phyloP scores from a whole-genome alignment of 2,113 vertebrate species.

The Furnarius figulus region DNA sequence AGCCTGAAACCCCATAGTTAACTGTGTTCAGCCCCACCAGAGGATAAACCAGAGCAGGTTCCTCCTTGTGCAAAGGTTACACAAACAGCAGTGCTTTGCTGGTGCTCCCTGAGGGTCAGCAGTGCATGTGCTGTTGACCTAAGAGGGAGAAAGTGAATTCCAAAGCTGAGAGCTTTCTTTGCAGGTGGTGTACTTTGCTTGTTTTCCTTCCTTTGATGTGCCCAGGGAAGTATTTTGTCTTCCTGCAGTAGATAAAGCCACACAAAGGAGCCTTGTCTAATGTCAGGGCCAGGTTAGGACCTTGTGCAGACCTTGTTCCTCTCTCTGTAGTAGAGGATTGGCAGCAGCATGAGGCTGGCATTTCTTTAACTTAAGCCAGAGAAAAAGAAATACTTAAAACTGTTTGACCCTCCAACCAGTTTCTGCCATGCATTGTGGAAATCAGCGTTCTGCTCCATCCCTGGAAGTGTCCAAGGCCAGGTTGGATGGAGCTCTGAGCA shows the following conservation, averaged over 20 bases:
- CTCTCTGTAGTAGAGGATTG: not conserved
- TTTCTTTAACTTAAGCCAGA: not conserved
- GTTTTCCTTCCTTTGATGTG: slow-evolving; percentile 17
- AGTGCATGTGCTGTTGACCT: not conserved
- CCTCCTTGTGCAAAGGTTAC: not conserved
- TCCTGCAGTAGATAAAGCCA: not conserved
- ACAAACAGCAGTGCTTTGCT: not conserved
- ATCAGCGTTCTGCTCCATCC: not conserved
- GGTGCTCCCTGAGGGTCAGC: not conserved
- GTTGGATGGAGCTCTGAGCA: not conserved
- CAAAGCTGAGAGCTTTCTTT: not conserved
- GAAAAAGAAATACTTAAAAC: not conserved
- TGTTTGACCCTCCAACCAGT: not conserved
- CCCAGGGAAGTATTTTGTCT: not conserved
- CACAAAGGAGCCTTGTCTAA: not conserved
- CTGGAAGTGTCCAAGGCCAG: not conserved
- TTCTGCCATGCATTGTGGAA: not conserved
- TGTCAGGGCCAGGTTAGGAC: not conserved
- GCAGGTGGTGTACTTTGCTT: not conserved
- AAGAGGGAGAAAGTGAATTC: not conserved
- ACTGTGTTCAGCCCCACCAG: not conserved
- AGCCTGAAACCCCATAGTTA: not conserved
- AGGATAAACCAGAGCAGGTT: not conserved
- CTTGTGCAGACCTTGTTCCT: not conserved
- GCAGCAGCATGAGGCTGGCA: not conserved